These are phyloP conservation scores for Drosophila atroscutellata DNA, from an alignment of 2,888 invertebrate species.

Conservation along the genomic window DNA sequence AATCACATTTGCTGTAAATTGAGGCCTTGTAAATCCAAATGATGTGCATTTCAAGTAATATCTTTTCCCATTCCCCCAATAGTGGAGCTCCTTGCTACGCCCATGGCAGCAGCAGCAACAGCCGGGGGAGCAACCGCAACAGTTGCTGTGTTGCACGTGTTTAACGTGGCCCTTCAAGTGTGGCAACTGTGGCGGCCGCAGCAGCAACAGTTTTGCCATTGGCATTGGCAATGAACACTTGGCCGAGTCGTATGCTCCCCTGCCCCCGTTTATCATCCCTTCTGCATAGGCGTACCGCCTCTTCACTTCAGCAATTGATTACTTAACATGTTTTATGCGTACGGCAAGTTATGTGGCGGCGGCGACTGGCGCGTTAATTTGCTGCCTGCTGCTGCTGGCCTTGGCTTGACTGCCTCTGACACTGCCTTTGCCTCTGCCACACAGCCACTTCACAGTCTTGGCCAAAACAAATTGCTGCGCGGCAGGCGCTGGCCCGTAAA, in stretches of 20 bases:
- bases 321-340: constrained; percentile 83
- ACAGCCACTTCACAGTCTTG: constrained; percentile 25
- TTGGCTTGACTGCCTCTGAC: constrained; percentile 27
- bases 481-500: constrained; percentile 75
- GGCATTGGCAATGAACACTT: constrained; percentile 76
- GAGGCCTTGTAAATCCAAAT: not conserved
- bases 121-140: constrained; percentile 8
- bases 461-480: constrained; percentile 75
- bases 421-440: constrained; percentile 1
- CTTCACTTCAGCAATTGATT: constrained; percentile 79
- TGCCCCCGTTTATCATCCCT: not conserved
- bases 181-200: constrained; percentile 44
- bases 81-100: not conserved
- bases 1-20: not conserved
- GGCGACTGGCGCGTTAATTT: constrained; percentile 78
- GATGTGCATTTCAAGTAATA: not conserved
- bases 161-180: constrained; percentile 65
- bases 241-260: constrained; percentile 16
- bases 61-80: not conserved
- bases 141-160: constrained; percentile 64
- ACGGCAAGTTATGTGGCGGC: constrained; percentile 76
- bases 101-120: constrained; percentile 12
- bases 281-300: constrained; percentile 13
- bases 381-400: constrained; percentile 31
- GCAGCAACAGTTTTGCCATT: constrained; percentile 37